phyloP scores from a whole-genome alignment of 2,888 invertebrate genomes.

The Ichneumoninae sp. region DNA sequence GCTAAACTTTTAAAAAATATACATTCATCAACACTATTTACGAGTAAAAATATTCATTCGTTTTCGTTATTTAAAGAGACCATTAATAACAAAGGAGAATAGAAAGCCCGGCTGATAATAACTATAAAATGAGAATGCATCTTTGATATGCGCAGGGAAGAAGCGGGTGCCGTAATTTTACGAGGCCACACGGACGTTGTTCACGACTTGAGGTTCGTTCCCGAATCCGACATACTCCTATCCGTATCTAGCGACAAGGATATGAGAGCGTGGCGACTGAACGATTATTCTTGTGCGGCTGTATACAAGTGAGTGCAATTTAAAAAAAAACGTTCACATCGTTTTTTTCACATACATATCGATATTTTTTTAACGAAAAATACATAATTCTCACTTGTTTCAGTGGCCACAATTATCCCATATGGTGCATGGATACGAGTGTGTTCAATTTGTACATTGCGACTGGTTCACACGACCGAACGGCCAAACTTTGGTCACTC shows the following conservation, averaged over 20 bases:
- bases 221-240: constrained; percentile 88
- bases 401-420: constrained; percentile 94
- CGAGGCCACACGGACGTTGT: constrained; percentile 91
- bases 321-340: not conserved
- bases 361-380: constrained; percentile 14
- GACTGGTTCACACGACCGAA: constrained; percentile 92
- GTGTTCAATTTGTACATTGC: constrained; percentile 88
- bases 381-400: constrained; percentile 73
- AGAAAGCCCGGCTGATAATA: too few species aligned
- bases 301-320: constrained; percentile 87
- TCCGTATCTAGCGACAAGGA: constrained; percentile 92
- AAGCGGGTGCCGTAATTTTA: constrained; percentile 87
- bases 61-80: too few species aligned
- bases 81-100: too few species aligned
- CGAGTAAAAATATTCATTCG: too few species aligned
- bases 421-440: constrained; percentile 94
- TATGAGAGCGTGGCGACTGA: constrained; percentile 91
- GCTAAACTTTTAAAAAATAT: too few species aligned
- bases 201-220: constrained; percentile 88
- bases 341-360: constrained; percentile 4
- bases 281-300: constrained; percentile 89
- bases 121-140: constrained; percentile 19
- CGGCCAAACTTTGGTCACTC: constrained; percentile 92
- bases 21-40: too few species aligned
- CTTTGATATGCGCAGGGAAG: constrained; percentile 84